Evolutionary conservation across 2,113 vertebrate species (phyloP).

Genomic region (Mystacornis crossleyi): DNA sequence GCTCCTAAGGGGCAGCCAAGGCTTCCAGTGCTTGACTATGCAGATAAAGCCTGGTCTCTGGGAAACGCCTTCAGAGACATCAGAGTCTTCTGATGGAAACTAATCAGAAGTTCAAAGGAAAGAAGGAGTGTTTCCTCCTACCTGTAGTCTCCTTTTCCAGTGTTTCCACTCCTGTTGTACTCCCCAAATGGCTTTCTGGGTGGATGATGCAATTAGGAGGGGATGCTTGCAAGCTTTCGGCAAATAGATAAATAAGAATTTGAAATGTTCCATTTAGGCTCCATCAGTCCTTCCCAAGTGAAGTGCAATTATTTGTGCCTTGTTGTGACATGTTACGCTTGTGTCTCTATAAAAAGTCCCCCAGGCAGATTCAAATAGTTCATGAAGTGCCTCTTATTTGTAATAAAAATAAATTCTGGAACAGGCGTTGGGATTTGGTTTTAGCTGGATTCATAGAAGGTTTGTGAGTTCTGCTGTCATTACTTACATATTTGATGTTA

Average conservation of each 20-base stretch:
- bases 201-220: background rate
- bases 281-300: background rate
- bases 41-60: background rate
- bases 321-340: background rate
- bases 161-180: background rate
- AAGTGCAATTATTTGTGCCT: background rate
- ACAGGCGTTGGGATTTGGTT: background rate
- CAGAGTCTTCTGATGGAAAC: background rate
- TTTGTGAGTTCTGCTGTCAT: background rate
- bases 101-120: constrained; percentile 3
- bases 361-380: background rate
- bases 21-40: background rate
- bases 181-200: background rate
- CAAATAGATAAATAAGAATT: background rate
- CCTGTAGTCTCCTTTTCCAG: background rate
- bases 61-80: background rate
- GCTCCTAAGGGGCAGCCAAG: background rate
- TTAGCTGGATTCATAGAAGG: background rate
- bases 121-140: background rate
- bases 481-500: background rate
- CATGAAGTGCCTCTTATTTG: background rate
- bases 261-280: background rate
- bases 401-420: constrained; percentile 6
- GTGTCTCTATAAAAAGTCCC: background rate
- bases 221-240: background rate